Conservation (phyloP, 37 sponge, comb jelly and placozoan genomes). For the Haliclona indistincta region DNA sequence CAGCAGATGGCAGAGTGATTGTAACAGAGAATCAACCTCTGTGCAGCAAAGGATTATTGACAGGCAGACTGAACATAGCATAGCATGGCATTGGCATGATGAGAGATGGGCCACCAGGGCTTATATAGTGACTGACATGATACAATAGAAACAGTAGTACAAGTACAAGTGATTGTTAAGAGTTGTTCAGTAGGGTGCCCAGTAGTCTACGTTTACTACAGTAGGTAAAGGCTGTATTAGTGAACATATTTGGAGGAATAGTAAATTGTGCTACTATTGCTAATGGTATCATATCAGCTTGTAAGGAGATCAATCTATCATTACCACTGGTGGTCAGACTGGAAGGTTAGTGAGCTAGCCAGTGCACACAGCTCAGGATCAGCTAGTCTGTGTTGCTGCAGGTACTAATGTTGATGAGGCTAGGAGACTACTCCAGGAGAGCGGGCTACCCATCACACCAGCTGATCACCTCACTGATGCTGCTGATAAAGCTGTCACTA, state of each 20-base stretch:
- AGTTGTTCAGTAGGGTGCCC: too few relatives aligned
- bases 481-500: slow-evolving; percentile 78
- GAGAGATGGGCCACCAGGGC: too few relatives aligned
- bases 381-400: background rate
- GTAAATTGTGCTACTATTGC: slow-evolving; percentile 96
- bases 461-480: slow-evolving; percentile 81
- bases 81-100: too few relatives aligned
- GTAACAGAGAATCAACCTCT: too few relatives aligned
- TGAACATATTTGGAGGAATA: slow-evolving; percentile 98
- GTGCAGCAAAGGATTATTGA: too few relatives aligned
- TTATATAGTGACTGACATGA: too few relatives aligned
- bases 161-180: too few relatives aligned
- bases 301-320: slow-evolving; percentile 71
- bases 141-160: too few relatives aligned
- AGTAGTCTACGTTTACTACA: too few relatives aligned
- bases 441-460: slow-evolving; percentile 81
- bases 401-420: slow-evolving; percentile 90
- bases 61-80: too few relatives aligned
- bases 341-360: slow-evolving; percentile 86
- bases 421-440: slow-evolving; percentile 67
- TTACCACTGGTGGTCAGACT: slow-evolving; percentile 93
- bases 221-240: slow-evolving; percentile 94
- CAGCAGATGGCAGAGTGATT: too few relatives aligned
- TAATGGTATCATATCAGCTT: slow-evolving; percentile 87
- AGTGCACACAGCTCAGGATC: background rate